Base-by-base conservation (phyloP, 23 tunicate genomes). In the Oikopleura vanhoeffeni region DNA sequence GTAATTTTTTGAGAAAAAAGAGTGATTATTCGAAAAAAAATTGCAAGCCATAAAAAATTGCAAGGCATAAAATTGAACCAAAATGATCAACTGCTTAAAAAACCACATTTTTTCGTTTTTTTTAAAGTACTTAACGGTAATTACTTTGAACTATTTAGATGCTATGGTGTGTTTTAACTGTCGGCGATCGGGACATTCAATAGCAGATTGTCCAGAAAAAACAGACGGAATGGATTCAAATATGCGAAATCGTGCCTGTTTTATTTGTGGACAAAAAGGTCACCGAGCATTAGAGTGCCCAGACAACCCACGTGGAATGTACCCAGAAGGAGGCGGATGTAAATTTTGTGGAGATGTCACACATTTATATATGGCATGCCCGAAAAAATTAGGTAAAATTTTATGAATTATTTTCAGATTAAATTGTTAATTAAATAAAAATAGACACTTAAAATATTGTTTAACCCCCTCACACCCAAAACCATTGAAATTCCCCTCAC, bases 141-240 rank as follows among this genome's bases (percentile, higher is more conserved):
- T n/a, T n/a, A n/a, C n/a, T n/a, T 49, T 8, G 79, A 13, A 28
- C 38, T 71, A 18, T 13, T 71, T 71, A 71, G 79, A 71, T 30
- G 35, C 27, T 18, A 71, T 71, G 95, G 91, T 90, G 1, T 94
- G 98, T 41, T 94, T 94, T 86, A 94, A 94, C 67, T 94, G 98
- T 57, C 89, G 98, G 24, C 90, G 86, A 89, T 84, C 91, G 0
- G 98, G 98, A 0, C 98, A 94, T 88, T 95, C 95, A 38, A 90
- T 94, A 91, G 98, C 91, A 40, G 98, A 94, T 79, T 94, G 98
- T 76, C 98, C 95, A 13, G 64, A 79, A 40, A 1, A 85, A n/a
- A 84, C 84, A 57, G 89, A 86, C 18, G 98, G 91, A 40, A 77
- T 84, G 27, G 95, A 88, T 82, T 90, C 90, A 27, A 87, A 88